Evolutionary conservation across 2,888 invertebrate species (phyloP), one percentile per base, ranked within the genome.

Genomic region (Lochmaea capreae): DNA sequence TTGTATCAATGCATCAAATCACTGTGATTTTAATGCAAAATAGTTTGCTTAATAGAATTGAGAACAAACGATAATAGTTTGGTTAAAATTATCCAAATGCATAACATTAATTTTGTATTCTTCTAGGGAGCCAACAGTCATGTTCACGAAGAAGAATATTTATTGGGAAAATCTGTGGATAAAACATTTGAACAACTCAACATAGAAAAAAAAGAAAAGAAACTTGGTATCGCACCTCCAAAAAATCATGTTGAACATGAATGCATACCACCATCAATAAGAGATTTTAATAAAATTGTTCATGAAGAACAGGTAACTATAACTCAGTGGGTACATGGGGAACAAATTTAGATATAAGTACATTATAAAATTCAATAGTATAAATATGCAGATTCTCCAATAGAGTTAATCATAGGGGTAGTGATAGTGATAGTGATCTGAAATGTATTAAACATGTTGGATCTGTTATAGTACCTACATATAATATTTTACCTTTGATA

Each of bases 71-170:
- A 9, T 39, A 39, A 39, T 9, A 39, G 33, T 8, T 8, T 39
- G 8, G 4, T 5, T 8, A 49, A 49, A 46, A 46, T 46, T 46
- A 14, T 49, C 14, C n/a, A n/a, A n/a, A 49, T 42, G 10, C 22
- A 57, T 58, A 16, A 39, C 14, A 26, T 67, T 61, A 54, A 71
- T 54, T 69, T 73, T 65, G 62, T 46, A 87, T 86, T 39, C 3
- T 18, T 18, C 26, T 83, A 90, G 90, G 90, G 90, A 82, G 90
- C 91, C 63, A 90, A 89, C 77, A 90, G 90, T 82, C 87, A 90
- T 79, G 90, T 92, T 0, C 93, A 97, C 80, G 89, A 94, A 42
- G 97, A 98, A 85, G 97, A 97, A 77, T 98, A 97, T 88, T 89
- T 98, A 33, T 88, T 96, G 52, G 97, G 97, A 0, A 92, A 94